phyloP scores from a whole-genome alignment of 2,113 vertebrate genomes.

The Furnarius figulus region DNA sequence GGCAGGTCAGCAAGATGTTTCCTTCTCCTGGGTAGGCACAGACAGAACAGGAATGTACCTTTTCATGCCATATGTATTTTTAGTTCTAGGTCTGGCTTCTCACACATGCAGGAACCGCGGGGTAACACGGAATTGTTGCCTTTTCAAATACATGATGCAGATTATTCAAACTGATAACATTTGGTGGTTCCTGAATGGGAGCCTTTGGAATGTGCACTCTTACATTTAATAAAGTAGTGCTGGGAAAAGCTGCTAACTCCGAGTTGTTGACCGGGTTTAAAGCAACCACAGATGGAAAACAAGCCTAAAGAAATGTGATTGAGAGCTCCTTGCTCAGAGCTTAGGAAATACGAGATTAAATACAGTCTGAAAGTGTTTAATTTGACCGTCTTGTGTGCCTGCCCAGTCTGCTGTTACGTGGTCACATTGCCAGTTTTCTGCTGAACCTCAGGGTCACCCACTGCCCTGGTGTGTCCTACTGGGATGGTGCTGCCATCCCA shows the following conservation, averaged over 20 bases:
- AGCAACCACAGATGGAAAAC: background rate
- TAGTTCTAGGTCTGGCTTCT: constrained; percentile 26
- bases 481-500: background rate
- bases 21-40: background rate
- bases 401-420: background rate
- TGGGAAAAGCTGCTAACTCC: background rate
- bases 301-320: background rate
- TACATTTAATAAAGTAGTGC: background rate
- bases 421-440: background rate
- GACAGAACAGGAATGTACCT: background rate
- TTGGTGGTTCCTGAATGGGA: background rate
- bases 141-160: constrained; percentile 24
- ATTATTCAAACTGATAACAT: background rate
- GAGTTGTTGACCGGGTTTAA: background rate
- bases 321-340: background rate
- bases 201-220: background rate
- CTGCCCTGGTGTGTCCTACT: background rate
- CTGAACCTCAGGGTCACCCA: background rate
- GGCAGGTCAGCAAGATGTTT: background rate
- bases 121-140: background rate
- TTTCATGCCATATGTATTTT: constrained; percentile 29
- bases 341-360: background rate
- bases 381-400: fast-evolving
- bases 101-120: background rate
- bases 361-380: background rate